Base-by-base conservation (phyloP, 1,140 invertebrate genomes). In the Platyura marginata region DNA sequence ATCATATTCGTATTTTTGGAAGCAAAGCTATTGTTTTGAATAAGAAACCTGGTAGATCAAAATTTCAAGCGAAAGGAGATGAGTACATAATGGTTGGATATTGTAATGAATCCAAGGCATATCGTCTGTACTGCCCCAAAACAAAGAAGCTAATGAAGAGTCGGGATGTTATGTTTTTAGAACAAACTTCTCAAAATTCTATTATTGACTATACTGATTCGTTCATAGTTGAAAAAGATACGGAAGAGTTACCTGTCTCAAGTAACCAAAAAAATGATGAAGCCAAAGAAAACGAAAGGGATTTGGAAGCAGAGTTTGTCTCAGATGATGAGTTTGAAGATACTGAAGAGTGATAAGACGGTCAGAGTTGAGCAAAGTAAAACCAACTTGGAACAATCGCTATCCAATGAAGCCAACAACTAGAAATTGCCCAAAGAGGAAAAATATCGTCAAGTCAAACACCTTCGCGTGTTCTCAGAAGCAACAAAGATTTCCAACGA, bases 111-210 rank as follows among this genome's bases (percentile, higher is more conserved):
- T 39, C 40, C 11, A 48, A 46, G 42, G 46, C 41, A 10, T 55
- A 52, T 41, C 39, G 50, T 21, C 15, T 54, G n/a, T 49, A 47
- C 37, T 44, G 49, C 25, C 33, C 19, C 10, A 40, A 46, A 16
- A 37, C 34, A 19, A 21, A 29, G 11, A 40, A 19, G 11, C 38
- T 49, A 8, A 40, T 51, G n/a, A 42, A 33, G 2, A 42, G 21
- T 19, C 21, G 50, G 19, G 50, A 51, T 48, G 51, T 52, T 19
- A 44, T 44, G 2, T 51, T 49, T 39, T 15, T 41, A 21, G 32
- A 44, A 39, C 44, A 48, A 16, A 36, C 8, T 5, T 36, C 15
- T 5, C 4, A 9, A 36, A 8, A 11, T 36, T 5, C 5, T 37
- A 19, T 10, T 3, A 10, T 10, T 11, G 18, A 20, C 3, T 3